Evolutionary conservation across 2,888 invertebrate genomes (phyloP), one percentile per base, ranked within the genome.

Genomic region (Aphodius sticticus): DNA sequence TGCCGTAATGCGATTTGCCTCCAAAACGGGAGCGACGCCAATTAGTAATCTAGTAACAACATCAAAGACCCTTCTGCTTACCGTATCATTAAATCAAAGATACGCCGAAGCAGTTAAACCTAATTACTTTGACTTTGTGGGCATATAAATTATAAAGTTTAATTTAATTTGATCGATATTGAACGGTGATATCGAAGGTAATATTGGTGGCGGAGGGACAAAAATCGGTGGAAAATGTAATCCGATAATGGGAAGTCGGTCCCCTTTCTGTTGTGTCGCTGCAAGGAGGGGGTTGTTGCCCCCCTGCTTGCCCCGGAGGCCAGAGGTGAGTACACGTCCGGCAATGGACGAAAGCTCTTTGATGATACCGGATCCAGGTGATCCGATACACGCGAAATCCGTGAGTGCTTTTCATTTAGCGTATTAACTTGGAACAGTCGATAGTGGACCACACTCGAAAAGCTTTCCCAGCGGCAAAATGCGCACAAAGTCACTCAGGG

Each of bases 71-170:
- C 26, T 26, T 26, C 3, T 26, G 53, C 53, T 53, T 53, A 53
- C 53, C 53, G 53, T 53, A 53, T 53, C 53, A 53, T 53, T 53
- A 53, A 53, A 53, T 53, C 53, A 53, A 53, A 53, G 53, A 53
- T 53, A 26, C 26, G 3, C 26, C 26, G 26, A 26, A 26, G 26
- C 26, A 53, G 53, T 53, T 53, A 7, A 53, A 53, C 9, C 12
- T 53, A 53, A 53, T 53, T 53, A 53, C 1, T 9, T 53, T 12
- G 53, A 53, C 12, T 53, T 53, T 9, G 53, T 12, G 53, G 53
- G 12, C 53, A 1, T 53, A 53, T 53, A 53, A 53, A 53, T 53
- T 53, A 53, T 7, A 9, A 53, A 3, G 3, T 53, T 53, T 53
- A 53, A 53, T 53, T 9, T 53, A 53, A 53, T 53, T 9, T 12